phyloP scores from a whole-genome alignment of 2,113 vertebrate genomes.

The Pseudorectes ferrugineus region DNA sequence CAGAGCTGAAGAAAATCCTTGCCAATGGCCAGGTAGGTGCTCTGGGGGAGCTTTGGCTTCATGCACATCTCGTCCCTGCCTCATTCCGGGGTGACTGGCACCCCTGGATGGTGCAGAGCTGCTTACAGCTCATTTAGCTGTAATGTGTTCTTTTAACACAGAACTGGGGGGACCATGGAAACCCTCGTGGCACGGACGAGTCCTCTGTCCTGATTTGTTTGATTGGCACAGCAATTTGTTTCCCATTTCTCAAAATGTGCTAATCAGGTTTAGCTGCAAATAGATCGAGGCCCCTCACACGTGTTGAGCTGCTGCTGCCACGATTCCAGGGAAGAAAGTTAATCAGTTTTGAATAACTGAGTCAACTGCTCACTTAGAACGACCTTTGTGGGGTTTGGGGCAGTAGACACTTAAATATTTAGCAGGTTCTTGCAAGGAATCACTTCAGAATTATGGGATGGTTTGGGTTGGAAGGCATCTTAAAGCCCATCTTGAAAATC shows the following conservation, averaged over 20 bases:
- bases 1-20: constrained; percentile 94
- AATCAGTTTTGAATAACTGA: constrained; percentile 69
- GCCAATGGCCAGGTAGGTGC: constrained; percentile 92
- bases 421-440: background rate
- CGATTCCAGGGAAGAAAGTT: constrained; percentile 50
- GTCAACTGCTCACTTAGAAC: background rate
- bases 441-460: background rate
- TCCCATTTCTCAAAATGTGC: constrained; percentile 62
- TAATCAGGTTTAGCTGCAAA: constrained; percentile 59
- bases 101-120: background rate
- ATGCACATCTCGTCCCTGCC: background rate
- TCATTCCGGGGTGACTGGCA: background rate
- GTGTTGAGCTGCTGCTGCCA: constrained; percentile 23
- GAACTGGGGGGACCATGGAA: background rate
- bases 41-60: background rate
- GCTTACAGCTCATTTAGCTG: background rate
- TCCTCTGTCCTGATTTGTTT: constrained; percentile 49
- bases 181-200: constrained; percentile 50
- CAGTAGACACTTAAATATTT: background rate
- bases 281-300: constrained; percentile 52
- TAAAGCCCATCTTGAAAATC: background rate
- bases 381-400: background rate
- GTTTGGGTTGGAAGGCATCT: background rate
- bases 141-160: constrained; percentile 19
- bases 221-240: constrained; percentile 74